phyloP scores from a whole-genome alignment of 2,888 invertebrate genomes.

The Caenorhabditis afra region DNA sequence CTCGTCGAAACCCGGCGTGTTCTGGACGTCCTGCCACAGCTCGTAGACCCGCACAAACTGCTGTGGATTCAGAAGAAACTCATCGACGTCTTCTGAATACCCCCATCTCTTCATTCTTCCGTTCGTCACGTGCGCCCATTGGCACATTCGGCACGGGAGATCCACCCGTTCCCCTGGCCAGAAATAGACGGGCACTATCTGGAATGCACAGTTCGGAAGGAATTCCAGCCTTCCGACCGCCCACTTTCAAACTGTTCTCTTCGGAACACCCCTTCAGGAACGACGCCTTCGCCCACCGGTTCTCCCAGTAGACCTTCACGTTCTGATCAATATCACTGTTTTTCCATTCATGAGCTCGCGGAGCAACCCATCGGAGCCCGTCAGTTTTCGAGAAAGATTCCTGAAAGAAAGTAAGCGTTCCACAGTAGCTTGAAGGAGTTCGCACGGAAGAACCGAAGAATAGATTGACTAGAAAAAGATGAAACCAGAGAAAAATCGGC shows the following conservation, averaged over 20 bases:
- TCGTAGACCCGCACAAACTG: slow-evolving; percentile 50
- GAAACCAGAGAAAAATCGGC: slow-evolving; percentile 3
- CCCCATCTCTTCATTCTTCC: slow-evolving; percentile 71
- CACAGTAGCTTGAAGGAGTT: neutral
- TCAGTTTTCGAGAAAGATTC: slow-evolving; percentile 8
- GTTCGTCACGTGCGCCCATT: slow-evolving; percentile 60
- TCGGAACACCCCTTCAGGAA: slow-evolving; percentile 33
- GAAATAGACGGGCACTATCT: slow-evolving; percentile 71
- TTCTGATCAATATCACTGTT: slow-evolving; percentile 25
- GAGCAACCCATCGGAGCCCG: slow-evolving; percentile 38
- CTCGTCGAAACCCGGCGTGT: slow-evolving; percentile 14
- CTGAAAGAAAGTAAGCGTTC: no score
- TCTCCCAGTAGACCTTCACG: slow-evolving; percentile 52
- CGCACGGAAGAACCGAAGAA: slow-evolving; percentile 9
- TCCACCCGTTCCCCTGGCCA: slow-evolving; percentile 71
- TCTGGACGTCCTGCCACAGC: slow-evolving; percentile 38
- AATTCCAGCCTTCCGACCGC: no score
- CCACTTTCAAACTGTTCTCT: slow-evolving; percentile 37
- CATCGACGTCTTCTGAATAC: slow-evolving; percentile 55
- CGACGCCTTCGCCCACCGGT: slow-evolving; percentile 54
- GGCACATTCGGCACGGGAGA: slow-evolving; percentile 67
- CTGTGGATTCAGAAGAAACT: slow-evolving; percentile 59
- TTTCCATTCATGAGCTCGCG: slow-evolving; percentile 35
- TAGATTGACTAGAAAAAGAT: slow-evolving; percentile 9
- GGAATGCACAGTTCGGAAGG: no score